Base-by-base conservation (phyloP, 2,797 vertebrate species). In the Yasuhikotakia modesta region DNA sequence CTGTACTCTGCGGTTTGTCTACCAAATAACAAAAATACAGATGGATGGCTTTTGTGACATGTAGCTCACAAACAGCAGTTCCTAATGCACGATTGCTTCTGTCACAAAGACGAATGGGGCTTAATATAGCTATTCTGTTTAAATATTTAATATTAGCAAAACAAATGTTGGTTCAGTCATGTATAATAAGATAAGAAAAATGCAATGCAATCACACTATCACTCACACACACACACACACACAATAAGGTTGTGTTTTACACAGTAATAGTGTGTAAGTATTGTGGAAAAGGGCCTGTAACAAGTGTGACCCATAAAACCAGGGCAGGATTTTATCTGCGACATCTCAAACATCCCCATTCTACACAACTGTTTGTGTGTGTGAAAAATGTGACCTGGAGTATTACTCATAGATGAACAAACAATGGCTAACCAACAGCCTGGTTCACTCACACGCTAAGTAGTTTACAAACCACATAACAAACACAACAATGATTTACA, bases 161-260 rank as follows among this genome's bases (percentile, higher is more conserved):
- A 61, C 68, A 70, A 76, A 73, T 68, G 64, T 68, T 46, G 39
- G 63, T 46, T 57, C 67, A 79, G 66, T 55, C 46, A 55, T 61
- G 63, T 27, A 39, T 16, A 74, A 61, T 65, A 30, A 63, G 14
- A 68, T 30, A 60, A 30, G 10, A 0, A 43, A 30, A 39, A n/a
- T n/a, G n/a, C n/a, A 53, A 52, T 60, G 24, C 3, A 50, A 10
- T 67, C n/a, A n/a, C n/a, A n/a, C n/a, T n/a, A n/a, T n/a, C 6
- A 46, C 65, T 69, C 52, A 58, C 64, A 67, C 30, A 39, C 73
- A 61, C 17, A 10, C 19, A 72, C 27, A 68, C 70, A 73, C 24
- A 53, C 64, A 12, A n/a, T n/a, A 27, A 52, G n/a, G 50, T 24
- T 60, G 21, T 65, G 52, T 65, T 70, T 65, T 71, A 27, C 16